A percentile compares a stretch with the other conserved stretches of the same genome.
phyloP scores from a whole-genome alignment of 2,113 vertebrate genomes.

The Vanacampus margaritifer region DNA sequence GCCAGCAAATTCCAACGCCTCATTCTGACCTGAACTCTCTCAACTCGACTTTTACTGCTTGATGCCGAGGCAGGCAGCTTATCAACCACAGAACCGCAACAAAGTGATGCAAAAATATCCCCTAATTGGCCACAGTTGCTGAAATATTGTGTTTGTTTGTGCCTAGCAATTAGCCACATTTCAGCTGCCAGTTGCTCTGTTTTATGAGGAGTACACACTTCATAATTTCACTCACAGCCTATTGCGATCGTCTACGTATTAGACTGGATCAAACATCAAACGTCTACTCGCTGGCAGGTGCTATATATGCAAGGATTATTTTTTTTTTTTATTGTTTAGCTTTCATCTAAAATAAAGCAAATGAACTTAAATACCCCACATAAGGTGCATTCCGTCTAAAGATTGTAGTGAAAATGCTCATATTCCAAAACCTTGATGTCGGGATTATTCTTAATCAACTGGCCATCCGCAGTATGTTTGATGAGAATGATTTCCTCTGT shows the following conservation, averaged over 20 bases:
- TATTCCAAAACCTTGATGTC: slow-evolving; percentile 12
- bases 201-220: slow-evolving; percentile 39
- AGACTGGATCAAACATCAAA: slow-evolving; percentile 58
- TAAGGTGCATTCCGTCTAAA: no score
- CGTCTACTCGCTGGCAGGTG: slow-evolving; percentile 30
- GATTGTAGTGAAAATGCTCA: slow-evolving; percentile 11
- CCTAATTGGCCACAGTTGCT: slow-evolving; percentile 59
- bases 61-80: slow-evolving; percentile 41
- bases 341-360: slow-evolving; percentile 39
- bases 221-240: slow-evolving; percentile 50
- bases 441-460: slow-evolving; percentile 46
- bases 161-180: slow-evolving; percentile 52
- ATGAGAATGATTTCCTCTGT: slow-evolving; percentile 22
- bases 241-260: slow-evolving; percentile 53
- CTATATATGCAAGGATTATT: slow-evolving; percentile 33
- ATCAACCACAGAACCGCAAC: slow-evolving; percentile 41
- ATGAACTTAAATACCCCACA: no score
- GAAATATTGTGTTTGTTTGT: slow-evolving; percentile 61
- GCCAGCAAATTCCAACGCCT: neutral
- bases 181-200: slow-evolving; percentile 48
- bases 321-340: slow-evolving; percentile 15
- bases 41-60: slow-evolving; percentile 13
- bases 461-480: slow-evolving; percentile 24
- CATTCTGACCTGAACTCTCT: slow-evolving; percentile 18
- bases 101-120: slow-evolving; percentile 42